These are phyloP conservation scores for Characodon lateralis DNA, from an alignment of 2,797 vertebrate genomes.

Conservation along the genomic window DNA sequence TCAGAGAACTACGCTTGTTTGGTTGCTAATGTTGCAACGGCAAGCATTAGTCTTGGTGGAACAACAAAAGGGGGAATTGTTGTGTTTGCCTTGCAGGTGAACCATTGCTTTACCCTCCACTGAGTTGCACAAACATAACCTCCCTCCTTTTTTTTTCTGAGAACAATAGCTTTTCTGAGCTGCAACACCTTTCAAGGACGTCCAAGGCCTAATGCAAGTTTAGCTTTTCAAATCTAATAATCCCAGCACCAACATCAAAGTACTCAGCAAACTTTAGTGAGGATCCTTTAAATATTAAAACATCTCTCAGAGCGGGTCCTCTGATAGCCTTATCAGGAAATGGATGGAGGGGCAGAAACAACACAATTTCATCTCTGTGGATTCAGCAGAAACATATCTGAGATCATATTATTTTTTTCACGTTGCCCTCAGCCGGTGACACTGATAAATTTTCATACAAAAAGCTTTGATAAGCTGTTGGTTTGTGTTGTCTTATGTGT, in stretches of 20 bases:
- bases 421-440: constrained; percentile 48
- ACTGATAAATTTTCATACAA: constrained; percentile 62
- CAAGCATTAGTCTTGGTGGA: constrained; percentile 64
- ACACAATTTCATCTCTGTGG: constrained; percentile 63
- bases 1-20: constrained; percentile 45
- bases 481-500: constrained; percentile 50
- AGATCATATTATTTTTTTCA: constrained; percentile 62
- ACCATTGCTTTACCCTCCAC: constrained; percentile 58
- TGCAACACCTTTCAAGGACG: constrained; percentile 65
- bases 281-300: constrained; percentile 54
- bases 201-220: constrained; percentile 49
- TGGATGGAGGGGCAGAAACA: constrained; percentile 57
- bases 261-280: constrained; percentile 37
- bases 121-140: constrained; percentile 50
- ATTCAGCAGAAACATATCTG: constrained; percentile 71
- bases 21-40: constrained; percentile 50
- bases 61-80: constrained; percentile 64
- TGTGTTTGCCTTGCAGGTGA: constrained; percentile 63
- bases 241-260: constrained; percentile 59
- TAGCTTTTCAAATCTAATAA: constrained; percentile 56
- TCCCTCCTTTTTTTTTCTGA: constrained; percentile 44
- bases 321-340: constrained; percentile 61
- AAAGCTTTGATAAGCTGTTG: constrained; percentile 62
- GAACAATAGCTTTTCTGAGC: constrained; percentile 59
- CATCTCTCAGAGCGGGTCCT: constrained; percentile 44